Conservation (phyloP, 2,797 vertebrate species). For the Sebastes cheni region DNA sequence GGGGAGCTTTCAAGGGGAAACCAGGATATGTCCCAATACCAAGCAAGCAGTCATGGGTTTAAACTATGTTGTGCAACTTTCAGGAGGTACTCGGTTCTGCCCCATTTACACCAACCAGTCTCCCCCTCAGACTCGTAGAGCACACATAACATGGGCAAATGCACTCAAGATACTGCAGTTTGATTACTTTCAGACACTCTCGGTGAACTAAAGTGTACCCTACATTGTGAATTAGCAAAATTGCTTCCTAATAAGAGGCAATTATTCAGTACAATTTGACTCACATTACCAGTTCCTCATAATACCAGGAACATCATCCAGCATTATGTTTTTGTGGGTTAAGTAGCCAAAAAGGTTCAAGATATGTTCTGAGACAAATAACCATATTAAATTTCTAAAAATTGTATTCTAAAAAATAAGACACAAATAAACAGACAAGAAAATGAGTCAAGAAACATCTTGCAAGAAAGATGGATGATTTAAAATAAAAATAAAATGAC, state of each 20-base stretch:
- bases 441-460: not conserved
- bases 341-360: not conserved
- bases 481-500: not conserved
- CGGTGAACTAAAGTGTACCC: not conserved
- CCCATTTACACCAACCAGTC: slow-evolving; percentile 34
- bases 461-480: not conserved
- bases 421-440: not conserved
- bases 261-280: slow-evolving; percentile 28
- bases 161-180: not conserved
- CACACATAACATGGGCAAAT: slow-evolving; percentile 19
- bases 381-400: not conserved
- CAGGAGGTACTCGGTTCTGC: slow-evolving; percentile 48
- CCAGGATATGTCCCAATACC: slow-evolving; percentile 59
- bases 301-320: slow-evolving; percentile 3
- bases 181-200: slow-evolving; percentile 40
- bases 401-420: not conserved
- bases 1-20: slow-evolving; percentile 56
- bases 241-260: slow-evolving; percentile 33
- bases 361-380: not conserved
- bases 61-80: slow-evolving; percentile 62
- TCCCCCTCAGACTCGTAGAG: slow-evolving; percentile 4
- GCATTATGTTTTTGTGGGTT: not conserved
- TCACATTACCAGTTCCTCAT: not conserved
- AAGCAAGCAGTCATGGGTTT: slow-evolving; percentile 51
- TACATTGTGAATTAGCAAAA: slow-evolving; percentile 36